Base-by-base conservation (phyloP, 2,797 vertebrate genomes). In the Pangasius larnaudii region DNA sequence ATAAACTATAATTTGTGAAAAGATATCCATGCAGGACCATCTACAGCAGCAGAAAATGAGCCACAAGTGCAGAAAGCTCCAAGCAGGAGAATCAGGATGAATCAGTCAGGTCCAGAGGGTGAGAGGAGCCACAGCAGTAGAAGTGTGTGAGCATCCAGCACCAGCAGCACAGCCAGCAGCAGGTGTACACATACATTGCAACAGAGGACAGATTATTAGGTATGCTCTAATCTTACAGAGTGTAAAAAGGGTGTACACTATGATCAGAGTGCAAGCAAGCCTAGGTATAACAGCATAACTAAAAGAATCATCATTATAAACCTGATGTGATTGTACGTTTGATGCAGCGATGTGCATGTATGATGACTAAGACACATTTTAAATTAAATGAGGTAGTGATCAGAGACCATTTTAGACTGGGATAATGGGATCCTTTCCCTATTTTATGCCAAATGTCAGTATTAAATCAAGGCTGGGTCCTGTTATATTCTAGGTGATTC, bases 361-460 rank as follows among this genome's bases (percentile, higher is more conserved):
- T 19, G 19, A 30, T 30, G 49, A 77, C 74, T 56, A 33, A 56
- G n/a, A 19, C 8, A 4, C 8, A 19, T 79, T 56, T 56, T 9
- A 33, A 79, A 19, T 53, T 0, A 79, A 51, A 58, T 59, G 30
- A 80, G 53, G 19, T 78, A 19, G 49, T 24, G 19, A 80, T 22
- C 0, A 53, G 1, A 58, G 14, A 18, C n/a, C 16, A 22, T 58
- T 79, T 11, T 7, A 79, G 9, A 22, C 16, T 56, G 51, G 7
- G 51, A 30, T 36, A 79, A 30, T 19, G 16, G 30, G 22, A 36
- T 5, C 1, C 4, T 49, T 75, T 46, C n/a, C 42, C 49, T 75
- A 75, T 49, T 49, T 79, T 79, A 58, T 58, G 77, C 2, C 77
- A 58, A 33, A 79, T 79, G 51, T 79, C 30, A 79, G 18, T 58